Conservation (phyloP, 2,797 vertebrate genomes). For the Eulemur coronatus region DNA sequence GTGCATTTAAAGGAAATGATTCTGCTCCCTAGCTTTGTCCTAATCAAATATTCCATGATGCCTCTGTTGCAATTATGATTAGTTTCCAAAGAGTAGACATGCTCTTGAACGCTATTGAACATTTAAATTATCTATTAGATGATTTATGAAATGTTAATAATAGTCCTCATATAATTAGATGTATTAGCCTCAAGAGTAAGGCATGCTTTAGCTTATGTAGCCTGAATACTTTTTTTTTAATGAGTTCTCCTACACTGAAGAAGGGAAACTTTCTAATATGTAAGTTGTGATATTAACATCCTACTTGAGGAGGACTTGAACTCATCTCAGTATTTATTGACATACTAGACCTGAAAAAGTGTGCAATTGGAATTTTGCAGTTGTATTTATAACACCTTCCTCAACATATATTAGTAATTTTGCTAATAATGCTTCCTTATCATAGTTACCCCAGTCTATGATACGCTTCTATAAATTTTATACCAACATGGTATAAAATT, state of each 20-base stretch:
- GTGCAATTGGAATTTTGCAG: neutral
- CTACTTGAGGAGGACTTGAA: neutral
- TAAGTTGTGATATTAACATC: neutral
- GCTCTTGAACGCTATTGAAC: neutral
- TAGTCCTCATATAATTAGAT: neutral
- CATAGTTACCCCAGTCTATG: neutral
- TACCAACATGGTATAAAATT: neutral
- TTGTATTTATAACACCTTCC: neutral
- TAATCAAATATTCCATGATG: neutral
- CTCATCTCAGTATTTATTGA: neutral
- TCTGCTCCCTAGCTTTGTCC: neutral
- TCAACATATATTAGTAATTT: neutral
- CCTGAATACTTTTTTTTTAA: neutral
- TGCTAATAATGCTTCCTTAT: neutral
- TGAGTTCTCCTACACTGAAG: neutral
- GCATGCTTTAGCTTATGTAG: neutral
- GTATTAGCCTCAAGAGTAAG: neutral
- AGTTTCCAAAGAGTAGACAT: constrained; percentile 14
- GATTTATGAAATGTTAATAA: constrained; percentile 29
- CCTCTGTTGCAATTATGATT: neutral
- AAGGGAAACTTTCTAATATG: neutral
- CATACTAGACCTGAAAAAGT: neutral
- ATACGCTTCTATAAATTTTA: neutral
- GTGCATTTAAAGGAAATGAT: neutral
- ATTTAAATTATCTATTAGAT: constrained; percentile 1